Conservation (phyloP, 35 echinoderm and acorn worm species). For the Acanthaster planci region DNA sequence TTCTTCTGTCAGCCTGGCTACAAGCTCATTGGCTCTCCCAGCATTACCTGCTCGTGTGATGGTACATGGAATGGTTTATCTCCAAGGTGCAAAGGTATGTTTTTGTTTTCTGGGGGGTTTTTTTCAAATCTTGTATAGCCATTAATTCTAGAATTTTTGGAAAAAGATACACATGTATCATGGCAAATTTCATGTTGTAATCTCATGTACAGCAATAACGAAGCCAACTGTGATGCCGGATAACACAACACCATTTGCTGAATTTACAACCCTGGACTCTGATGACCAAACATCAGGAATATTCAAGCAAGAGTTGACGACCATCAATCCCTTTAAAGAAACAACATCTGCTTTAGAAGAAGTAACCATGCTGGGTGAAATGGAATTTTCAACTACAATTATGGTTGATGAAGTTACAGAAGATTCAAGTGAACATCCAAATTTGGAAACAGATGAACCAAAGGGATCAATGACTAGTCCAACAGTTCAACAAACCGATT, state of each 20-base stretch:
- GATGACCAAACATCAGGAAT: neutral
- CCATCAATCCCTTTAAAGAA: neutral
- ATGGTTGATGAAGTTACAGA: neutral
- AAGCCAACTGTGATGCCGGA: neutral
- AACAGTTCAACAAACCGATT: too few species aligned
- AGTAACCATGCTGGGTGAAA: neutral
- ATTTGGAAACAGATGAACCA: neutral
- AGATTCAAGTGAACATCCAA: neutral
- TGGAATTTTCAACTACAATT: neutral
- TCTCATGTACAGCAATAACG: neutral
- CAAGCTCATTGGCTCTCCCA: constrained; percentile 32
- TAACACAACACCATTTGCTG: neutral
- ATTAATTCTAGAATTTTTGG: too few species aligned
- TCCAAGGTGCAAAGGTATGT: constrained; percentile 51
- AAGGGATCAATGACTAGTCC: too few species aligned
- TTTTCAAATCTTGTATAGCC: neutral
- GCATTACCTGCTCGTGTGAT: constrained; percentile 36
- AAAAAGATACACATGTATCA: neutral
- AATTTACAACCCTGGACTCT: neutral
- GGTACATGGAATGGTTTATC: constrained; percentile 31
- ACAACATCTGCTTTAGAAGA: neutral
- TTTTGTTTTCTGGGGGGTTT: neutral
- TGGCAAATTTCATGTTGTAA: neutral
- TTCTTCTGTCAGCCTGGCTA: constrained; percentile 41
- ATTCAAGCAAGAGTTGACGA: too few species aligned